Evolutionary conservation across 2,797 vertebrate species (phyloP), one percentile per base, ranked within the genome.

Genomic region (Melanotaenia trifasciata): DNA sequence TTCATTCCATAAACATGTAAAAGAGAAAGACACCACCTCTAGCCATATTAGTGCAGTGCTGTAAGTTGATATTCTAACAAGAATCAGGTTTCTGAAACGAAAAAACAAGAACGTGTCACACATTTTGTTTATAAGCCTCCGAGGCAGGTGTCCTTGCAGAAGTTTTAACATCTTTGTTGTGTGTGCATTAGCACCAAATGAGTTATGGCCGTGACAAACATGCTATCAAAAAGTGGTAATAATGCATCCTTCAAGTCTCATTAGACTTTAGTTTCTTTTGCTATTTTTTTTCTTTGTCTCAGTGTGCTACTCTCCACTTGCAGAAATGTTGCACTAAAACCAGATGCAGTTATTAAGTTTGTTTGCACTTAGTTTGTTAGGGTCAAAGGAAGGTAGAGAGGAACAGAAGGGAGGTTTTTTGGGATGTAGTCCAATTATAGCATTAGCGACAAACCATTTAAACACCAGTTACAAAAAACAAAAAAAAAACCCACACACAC

Each of bases 11-110:
- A 3, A 80, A 85, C 81, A 84, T 33, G 71, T 75, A 67, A 86
- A 75, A 76, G 69, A 85, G 83, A 78, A 88, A 92, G 84, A 81
- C 67, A 76, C 84, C 2, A 63, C 93, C 84, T 64, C 40, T 32
- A 64, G 92, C 84, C 80, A 80, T 86, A 87, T 90, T 90, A 86
- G 75, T 91, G 86, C 89, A 81, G 84, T 33, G 59, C 78, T 57
- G 90, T 88, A 93, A 94, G 89, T 78, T 57, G 90, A 94, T 92
- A 92, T 90, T 92, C 90, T 87, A 75, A 93, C 91, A 94, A 90
- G 90, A 90, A 84, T 93, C 88, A 65, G 84, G 87, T 92, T 92
- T 93, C 91, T 90, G 72, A 90, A 90, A 93, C 85, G 91, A 84
- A 91, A 92, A 83, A 90, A 86, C 78, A 83, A 87, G 89, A 89